These are phyloP conservation scores for Zoanthus sociatus DNA, from an alignment of 92 coral and sea anemone species.

Conservation along the genomic window DNA sequence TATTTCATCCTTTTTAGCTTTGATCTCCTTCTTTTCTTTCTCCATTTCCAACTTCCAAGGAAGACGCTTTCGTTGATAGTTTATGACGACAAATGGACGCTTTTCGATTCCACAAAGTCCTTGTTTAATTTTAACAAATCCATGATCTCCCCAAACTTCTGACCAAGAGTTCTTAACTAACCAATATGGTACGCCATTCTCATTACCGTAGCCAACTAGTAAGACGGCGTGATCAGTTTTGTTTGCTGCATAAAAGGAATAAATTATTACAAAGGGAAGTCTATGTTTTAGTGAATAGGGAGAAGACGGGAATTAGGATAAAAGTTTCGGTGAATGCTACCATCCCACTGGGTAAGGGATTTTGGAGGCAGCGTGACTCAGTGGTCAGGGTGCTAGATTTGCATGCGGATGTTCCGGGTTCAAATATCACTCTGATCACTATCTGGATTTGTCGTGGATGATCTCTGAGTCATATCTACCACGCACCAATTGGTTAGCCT, in stretches of 20 bases:
- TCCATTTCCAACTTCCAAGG: constrained; percentile 81
- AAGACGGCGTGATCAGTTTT: constrained; percentile 96
- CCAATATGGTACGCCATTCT: constrained; percentile 90
- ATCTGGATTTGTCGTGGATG: too few species aligned
- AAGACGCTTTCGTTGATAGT: constrained; percentile 70
- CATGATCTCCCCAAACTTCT: constrained; percentile 86
- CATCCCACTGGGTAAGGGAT: too few species aligned
- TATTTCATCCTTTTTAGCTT: constrained; percentile 19
- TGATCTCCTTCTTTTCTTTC: constrained; percentile 34
- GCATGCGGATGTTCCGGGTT: too few species aligned
- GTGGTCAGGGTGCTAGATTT: too few species aligned
- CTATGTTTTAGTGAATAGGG: background rate
- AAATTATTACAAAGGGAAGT: too few species aligned
- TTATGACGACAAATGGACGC: constrained; percentile 87
- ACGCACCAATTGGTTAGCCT: too few species aligned
- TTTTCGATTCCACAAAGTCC: constrained; percentile 93
- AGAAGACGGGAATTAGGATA: too few species aligned
- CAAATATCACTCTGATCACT: too few species aligned
- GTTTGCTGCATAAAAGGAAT: constrained; percentile 65
- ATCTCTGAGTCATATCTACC: too few species aligned
- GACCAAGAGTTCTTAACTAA: constrained; percentile 96
- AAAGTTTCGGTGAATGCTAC: too few species aligned
- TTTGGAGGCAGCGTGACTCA: too few species aligned
- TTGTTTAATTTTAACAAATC: constrained; percentile 84
- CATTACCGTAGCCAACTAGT: constrained; percentile 82